Conservation (phyloP, 1,140 invertebrate species). For the Dolichoris vasculosae region DNA sequence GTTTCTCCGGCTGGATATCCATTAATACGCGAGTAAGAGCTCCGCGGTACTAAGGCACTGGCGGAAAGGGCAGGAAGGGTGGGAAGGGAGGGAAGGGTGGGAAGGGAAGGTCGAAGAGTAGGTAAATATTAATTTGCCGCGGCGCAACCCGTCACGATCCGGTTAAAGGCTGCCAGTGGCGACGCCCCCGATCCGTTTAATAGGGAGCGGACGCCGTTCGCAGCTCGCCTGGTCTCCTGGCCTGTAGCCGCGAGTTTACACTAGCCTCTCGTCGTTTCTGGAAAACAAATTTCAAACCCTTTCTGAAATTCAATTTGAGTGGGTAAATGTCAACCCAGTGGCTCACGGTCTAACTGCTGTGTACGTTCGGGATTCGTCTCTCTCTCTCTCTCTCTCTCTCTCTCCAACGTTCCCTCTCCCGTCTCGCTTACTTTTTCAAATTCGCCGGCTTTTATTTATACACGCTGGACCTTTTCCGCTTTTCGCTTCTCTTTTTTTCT, state of each 20-base stretch:
- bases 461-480: not conserved
- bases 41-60: not conserved
- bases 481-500: not conserved
- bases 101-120: constrained; percentile 52
- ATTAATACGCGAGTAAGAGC: constrained; percentile 72
- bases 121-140: constrained; percentile 75
- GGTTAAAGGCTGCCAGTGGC: constrained; percentile 34
- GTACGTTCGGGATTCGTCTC: not conserved
- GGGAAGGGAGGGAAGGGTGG: not conserved
- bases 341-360: not conserved
- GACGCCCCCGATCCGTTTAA: not conserved
- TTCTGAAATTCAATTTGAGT: constrained; percentile 55
- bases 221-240: not conserved
- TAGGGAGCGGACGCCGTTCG: constrained; percentile 1
- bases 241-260: constrained; percentile 44
- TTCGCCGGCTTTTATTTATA: not conserved
- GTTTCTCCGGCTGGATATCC: constrained; percentile 61
- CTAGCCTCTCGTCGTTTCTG: constrained; percentile 49
- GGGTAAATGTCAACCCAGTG: constrained; percentile 44
- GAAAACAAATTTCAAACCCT: constrained; percentile 54
- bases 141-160: constrained; percentile 58
- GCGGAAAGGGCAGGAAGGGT: too few species aligned
- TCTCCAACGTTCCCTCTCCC: not conserved
- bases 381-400: not conserved
- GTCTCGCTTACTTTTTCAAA: not conserved